phyloP scores from a whole-genome alignment of 2,888 invertebrate species.

The Scotopteryx bipunctaria region DNA sequence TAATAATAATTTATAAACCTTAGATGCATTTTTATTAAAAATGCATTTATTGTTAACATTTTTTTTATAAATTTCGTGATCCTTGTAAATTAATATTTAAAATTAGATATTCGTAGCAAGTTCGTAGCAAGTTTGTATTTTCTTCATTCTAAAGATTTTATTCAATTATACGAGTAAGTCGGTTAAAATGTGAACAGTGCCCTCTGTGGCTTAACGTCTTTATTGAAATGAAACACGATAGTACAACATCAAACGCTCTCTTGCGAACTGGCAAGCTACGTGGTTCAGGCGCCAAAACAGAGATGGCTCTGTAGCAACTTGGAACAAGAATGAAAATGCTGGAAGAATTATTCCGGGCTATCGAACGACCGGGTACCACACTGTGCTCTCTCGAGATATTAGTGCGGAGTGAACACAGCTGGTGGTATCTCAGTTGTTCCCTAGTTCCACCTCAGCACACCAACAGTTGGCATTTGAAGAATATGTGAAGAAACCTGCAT shows the following conservation, averaged over 20 bases:
- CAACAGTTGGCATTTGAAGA: conserved; percentile 6
- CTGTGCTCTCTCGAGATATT: conserved; percentile 95
- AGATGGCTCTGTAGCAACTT: conserved; percentile 36
- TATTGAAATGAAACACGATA: conserved; percentile 32
- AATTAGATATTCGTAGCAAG: too few species aligned
- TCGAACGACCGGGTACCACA: conserved; percentile 96
- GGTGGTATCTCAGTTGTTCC: conserved; percentile 98
- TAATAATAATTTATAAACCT: too few species aligned
- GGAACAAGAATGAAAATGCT: conserved; percentile 22
- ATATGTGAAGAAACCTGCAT: background rate
- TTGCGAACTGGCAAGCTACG: conserved; percentile 20
- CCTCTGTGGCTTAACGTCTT: conserved; percentile 45
- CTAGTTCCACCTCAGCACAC: conserved; percentile 66
- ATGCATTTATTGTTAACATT: too few species aligned
- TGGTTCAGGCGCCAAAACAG: conserved; percentile 38
- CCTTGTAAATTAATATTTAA: too few species aligned
- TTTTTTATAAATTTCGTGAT: too few species aligned
- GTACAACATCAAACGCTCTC: conserved; percentile 20
- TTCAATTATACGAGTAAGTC: too few species aligned
- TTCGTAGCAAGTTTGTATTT: too few species aligned
- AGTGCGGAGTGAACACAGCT: conserved; percentile 97
- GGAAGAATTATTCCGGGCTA: conserved; percentile 53
- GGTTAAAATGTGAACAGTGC: conserved; percentile 43
- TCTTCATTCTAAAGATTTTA: too few species aligned
- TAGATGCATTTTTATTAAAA: too few species aligned